Base-by-base conservation (phyloP, 2,113 vertebrate genomes). In the Castor canadensis region DNA sequence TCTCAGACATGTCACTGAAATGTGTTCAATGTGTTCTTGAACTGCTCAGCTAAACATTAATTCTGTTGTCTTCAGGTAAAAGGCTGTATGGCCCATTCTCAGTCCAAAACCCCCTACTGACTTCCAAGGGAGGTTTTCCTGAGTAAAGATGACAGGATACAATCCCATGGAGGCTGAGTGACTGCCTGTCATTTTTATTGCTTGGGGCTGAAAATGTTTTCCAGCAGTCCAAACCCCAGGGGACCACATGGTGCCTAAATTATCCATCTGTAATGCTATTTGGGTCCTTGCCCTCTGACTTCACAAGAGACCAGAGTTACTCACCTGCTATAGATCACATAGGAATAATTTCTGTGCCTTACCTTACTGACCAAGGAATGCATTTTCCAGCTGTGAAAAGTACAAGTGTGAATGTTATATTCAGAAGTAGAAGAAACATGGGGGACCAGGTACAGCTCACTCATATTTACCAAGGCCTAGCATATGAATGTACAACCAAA, bases 171-270 rank as follows among this genome's bases (percentile, higher is more conserved):
- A 71, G 88, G 28, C 73, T 76, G 62, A 92, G 80, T 73, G 75
- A 75, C 84, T 94, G 71, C 72, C 88, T 82, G 49, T 96, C 93
- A 97, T 86, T 95, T 96, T 96, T 95, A 96, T 93, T 92, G 93
- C 56, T 88, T 83, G 73, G 64, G 64, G 54, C 88, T 92, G 86
- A 94, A 97, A 94, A 89, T 88, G 89, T 94, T 94, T 95, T 95
- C 91, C 73, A 89, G 94, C 47, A 60, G 49, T 64, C 95, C 80
- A 73, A 87, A 76, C 24, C 89, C 64, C 94, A 79, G 47, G 67
- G 82, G 88, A 75, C 28, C 13, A 24, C 35, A 66, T 28, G 69
- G 85, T 85, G 38, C 93, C 86, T 86, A 91, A 83, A 91, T 89
- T 88, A 91, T 95, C 94, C 94, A 95, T 95, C 94, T 89, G 93